These are phyloP conservation scores for Poliocrania exsul DNA, from an alignment of 2,797 vertebrate species.

Conservation along the genomic window DNA sequence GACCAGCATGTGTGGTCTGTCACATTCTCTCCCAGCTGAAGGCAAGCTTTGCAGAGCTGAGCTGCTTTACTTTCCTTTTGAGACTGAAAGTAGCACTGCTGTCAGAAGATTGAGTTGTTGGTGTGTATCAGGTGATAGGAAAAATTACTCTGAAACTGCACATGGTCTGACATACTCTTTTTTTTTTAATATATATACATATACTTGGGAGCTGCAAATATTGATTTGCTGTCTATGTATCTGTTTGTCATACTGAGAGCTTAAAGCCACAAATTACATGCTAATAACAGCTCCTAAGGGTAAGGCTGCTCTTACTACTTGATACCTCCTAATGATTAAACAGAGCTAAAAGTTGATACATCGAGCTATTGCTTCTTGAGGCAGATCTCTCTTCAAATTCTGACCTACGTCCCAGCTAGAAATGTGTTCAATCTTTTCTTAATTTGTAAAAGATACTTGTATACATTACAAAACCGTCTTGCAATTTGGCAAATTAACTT, in stretches of 20 bases:
- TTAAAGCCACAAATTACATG: background rate
- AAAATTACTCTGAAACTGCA: conserved; percentile 7
- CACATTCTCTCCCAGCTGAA: background rate
- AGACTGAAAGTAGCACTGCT: conserved; percentile 57
- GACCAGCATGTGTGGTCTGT: background rate
- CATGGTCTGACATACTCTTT: background rate
- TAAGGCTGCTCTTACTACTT: background rate
- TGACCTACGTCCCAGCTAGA: conserved; percentile 46
- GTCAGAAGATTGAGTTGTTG: conserved; percentile 20
- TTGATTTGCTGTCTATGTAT: background rate
- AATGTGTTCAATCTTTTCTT: conserved; percentile 10
- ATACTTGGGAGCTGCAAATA: background rate
- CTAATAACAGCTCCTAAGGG: background rate
- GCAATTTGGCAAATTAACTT: conserved; percentile 37
- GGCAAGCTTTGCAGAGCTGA: conserved; percentile 12
- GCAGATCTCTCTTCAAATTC: background rate
- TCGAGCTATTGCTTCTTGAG: background rate
- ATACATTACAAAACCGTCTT: conserved; percentile 57
- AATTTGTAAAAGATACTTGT: conserved; percentile 35
- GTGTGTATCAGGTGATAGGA: conserved; percentile 34
- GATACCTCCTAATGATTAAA: background rate
- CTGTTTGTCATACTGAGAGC: background rate
- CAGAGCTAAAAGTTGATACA: background rate
- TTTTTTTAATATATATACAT: background rate
- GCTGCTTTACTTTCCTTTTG: conserved; percentile 63